Evolutionary conservation across 2,113 vertebrate genomes (phyloP).

Genomic region (Sphaerodactylus townsendi): DNA sequence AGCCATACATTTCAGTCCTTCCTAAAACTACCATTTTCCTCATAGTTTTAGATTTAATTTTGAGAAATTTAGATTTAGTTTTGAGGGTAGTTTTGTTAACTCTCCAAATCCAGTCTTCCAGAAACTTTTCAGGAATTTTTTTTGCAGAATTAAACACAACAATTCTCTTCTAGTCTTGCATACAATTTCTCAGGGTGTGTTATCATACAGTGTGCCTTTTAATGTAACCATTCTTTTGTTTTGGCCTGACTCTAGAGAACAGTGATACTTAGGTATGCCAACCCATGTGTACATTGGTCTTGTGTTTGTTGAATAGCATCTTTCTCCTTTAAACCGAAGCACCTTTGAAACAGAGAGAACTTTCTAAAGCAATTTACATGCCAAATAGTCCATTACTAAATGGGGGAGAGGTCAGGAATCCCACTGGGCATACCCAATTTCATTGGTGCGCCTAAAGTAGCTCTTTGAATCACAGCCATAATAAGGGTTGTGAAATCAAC

Average conservation of each 20-base stretch:
- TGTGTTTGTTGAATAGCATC: not conserved
- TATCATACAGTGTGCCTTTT: not conserved
- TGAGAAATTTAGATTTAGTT: too few relatives aligned
- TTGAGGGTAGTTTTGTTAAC: too few relatives aligned
- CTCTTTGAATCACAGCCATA: not conserved
- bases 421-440: not conserved
- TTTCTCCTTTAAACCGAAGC: not conserved
- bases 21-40: too few relatives aligned
- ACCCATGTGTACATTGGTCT: not conserved
- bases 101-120: not conserved
- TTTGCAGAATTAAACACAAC: too few relatives aligned
- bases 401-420: not conserved
- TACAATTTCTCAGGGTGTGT: not conserved
- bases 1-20: too few relatives aligned
- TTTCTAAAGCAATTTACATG: not conserved
- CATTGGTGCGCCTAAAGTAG: not conserved
- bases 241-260: not conserved
- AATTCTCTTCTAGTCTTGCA: not conserved
- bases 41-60: too few relatives aligned
- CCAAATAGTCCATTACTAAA: not conserved
- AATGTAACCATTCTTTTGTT: not conserved
- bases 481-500: not conserved
- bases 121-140: too few relatives aligned
- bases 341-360: not conserved
- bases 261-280: not conserved